A percentile compares a stretch with the other conserved stretches of the same genome.
phyloP scores from a whole-genome alignment of 64 coral and sea anemone species.

The Acropora tenuis region DNA sequence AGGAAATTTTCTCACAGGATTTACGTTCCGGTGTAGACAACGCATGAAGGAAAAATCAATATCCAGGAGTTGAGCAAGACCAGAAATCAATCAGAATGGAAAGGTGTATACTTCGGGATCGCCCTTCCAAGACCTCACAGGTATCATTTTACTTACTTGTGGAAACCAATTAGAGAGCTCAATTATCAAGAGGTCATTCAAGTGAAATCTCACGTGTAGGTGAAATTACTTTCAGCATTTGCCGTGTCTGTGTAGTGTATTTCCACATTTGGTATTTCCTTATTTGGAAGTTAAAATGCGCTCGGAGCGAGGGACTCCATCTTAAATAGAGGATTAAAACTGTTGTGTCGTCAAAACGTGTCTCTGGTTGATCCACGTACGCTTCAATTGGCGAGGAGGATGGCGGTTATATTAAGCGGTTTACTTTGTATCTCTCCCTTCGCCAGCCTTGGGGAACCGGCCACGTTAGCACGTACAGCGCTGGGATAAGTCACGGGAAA shows the following conservation, averaged over 20 bases:
- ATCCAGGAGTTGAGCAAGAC: conserved; percentile 12
- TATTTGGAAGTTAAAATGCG: too few relatives aligned
- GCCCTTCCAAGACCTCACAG: background rate
- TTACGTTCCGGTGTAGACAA: background rate
- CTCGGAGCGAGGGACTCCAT: too few relatives aligned
- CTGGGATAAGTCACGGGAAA: too few relatives aligned
- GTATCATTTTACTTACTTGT: background rate
- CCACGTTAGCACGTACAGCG: too few relatives aligned
- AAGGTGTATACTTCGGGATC: background rate
- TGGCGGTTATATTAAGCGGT: too few relatives aligned
- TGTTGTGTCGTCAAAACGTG: too few relatives aligned
- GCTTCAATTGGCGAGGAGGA: too few relatives aligned
- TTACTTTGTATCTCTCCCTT: too few relatives aligned
- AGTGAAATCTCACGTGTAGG: background rate
- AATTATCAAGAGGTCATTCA: background rate
- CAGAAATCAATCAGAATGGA: conserved; percentile 17
- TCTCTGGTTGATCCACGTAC: too few relatives aligned
- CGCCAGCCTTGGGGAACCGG: too few relatives aligned
- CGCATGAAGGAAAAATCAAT: conserved; percentile 2
- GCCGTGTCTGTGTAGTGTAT: background rate
- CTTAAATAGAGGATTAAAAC: too few relatives aligned
- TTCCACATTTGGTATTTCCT: too few relatives aligned
- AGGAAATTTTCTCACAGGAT: background rate
- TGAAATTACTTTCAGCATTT: conserved; percentile 21
- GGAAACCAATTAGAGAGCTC: conserved; percentile 1